Evolutionary conservation across 1,140 invertebrate species (phyloP).

Genomic region (Tetragonula clypearis): DNA sequence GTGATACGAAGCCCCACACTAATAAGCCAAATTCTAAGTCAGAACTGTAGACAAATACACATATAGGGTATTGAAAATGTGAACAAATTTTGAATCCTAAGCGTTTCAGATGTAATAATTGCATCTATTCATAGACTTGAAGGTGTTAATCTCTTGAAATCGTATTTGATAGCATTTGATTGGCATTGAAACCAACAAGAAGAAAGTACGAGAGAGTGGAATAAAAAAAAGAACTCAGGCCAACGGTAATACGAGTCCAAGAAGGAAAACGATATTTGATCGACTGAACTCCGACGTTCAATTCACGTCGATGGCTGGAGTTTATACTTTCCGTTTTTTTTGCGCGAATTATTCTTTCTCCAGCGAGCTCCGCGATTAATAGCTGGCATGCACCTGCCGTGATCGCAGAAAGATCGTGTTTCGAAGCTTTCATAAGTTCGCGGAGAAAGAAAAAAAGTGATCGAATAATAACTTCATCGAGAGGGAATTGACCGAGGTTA

Average conservation of each 20-base stretch:
- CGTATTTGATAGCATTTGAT: not conserved
- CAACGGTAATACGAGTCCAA: slow-evolving; percentile 27
- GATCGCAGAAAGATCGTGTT: not conserved
- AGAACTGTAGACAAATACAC: too few species aligned
- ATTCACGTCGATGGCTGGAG: too few species aligned
- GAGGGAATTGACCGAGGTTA: too few species aligned
- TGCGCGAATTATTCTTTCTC: not conserved
- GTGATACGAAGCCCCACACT: too few species aligned
- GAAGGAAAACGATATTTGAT: slow-evolving; percentile 16
- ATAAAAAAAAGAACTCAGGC: not conserved
- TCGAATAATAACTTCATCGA: too few species aligned
- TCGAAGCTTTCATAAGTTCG: not conserved
- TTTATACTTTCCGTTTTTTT: not conserved
- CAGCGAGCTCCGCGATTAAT: not conserved
- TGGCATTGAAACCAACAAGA: not conserved
- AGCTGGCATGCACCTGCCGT: not conserved
- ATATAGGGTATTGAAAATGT: too few species aligned
- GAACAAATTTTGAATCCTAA: too few species aligned
- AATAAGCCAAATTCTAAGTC: too few species aligned
- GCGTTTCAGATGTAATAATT: not conserved
- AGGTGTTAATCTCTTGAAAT: not conserved
- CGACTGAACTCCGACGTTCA: not conserved
- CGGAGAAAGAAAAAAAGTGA: not conserved
- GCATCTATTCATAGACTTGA: not conserved
- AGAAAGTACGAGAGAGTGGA: not conserved